A percentile compares a stretch with the other conserved stretches of the same genome.
Evolutionary conservation across 2,113 vertebrate genomes (phyloP).

Genomic region (Myocastor coypus): DNA sequence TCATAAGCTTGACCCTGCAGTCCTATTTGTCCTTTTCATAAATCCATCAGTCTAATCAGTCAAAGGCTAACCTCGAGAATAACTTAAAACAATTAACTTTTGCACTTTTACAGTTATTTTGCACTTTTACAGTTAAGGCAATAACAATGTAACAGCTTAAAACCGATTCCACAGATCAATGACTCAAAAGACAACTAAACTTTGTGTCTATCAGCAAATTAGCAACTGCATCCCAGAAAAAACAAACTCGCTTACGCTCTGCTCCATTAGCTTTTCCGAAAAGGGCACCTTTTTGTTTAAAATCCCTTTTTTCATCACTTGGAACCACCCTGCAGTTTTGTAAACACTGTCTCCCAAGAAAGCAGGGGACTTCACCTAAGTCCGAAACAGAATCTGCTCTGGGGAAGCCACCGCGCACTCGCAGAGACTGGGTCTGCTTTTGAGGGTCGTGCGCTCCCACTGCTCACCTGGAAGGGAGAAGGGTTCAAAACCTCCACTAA

Average conservation of each 20-base stretch:
- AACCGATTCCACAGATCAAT: slow-evolving; percentile 1
- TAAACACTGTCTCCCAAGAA: slow-evolving; percentile 33
- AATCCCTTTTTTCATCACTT: slow-evolving; percentile 6
- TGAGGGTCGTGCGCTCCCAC: background rate
- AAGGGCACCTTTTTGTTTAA: slow-evolving; percentile 8
- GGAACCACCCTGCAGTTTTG: background rate
- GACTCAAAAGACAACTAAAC: slow-evolving; percentile 42
- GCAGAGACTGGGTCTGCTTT: background rate
- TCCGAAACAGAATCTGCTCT: background rate
- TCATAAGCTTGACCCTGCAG: background rate
- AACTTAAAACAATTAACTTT: slow-evolving; percentile 2
- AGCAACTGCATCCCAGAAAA: slow-evolving; percentile 45
- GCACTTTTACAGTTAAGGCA: slow-evolving; percentile 8
- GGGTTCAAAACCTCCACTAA: slow-evolving; percentile 15
- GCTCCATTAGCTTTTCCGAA: slow-evolving; percentile 4
- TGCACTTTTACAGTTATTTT: slow-evolving; percentile 43
- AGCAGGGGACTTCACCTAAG: background rate
- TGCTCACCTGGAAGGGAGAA: background rate
- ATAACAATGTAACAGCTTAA: background rate
- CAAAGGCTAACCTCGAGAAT: background rate
- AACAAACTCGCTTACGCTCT: background rate
- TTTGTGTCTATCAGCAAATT: slow-evolving; percentile 39
- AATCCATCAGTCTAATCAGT: background rate
- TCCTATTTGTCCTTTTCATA: background rate
- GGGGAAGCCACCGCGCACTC: background rate